Percentiles rank a stretch among this genome's conserved stretches.
Conservation (phyloP, 2,797 vertebrate species). For the Fistularia commersonii region DNA sequence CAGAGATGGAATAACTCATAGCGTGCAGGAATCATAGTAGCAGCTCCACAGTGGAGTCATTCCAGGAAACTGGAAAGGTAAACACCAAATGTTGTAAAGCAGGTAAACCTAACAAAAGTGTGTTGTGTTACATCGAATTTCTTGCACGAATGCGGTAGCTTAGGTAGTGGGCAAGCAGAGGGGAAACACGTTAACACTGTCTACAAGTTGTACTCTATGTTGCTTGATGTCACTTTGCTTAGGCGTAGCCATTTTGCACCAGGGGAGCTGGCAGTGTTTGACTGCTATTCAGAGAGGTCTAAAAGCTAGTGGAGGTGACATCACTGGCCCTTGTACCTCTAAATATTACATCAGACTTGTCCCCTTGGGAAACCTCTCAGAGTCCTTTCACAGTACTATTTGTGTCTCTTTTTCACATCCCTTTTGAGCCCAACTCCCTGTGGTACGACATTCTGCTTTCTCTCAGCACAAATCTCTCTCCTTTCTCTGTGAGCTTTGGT, state of each 20-base stretch:
- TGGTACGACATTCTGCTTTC: constrained; percentile 9
- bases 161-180: too few relatives aligned
- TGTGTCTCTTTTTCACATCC: constrained; percentile 42
- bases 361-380: constrained; percentile 50
- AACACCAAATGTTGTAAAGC: too few relatives aligned
- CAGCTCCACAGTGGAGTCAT: too few relatives aligned
- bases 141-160: too few relatives aligned
- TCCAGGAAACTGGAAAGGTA: too few relatives aligned
- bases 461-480: constrained; percentile 27
- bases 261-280: constrained; percentile 54
- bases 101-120: too few relatives aligned
- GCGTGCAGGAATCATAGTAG: too few relatives aligned
- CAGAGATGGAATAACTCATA: neutral
- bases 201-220: too few relatives aligned
- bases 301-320: constrained; percentile 67
- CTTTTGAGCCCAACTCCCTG: constrained; percentile 15
- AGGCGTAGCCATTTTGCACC: constrained; percentile 36
- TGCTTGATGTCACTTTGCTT: constrained; percentile 39
- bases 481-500: constrained; percentile 4
- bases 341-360: constrained; percentile 65
- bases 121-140: too few relatives aligned
- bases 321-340: constrained; percentile 61
- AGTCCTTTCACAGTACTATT: constrained; percentile 55
- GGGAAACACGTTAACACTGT: too few relatives aligned
- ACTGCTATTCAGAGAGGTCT: constrained; percentile 72